A percentile compares a stretch with the other conserved stretches of the same genome.
These are phyloP conservation scores for Isurus oxyrinchus DNA, from an alignment of 2,113 vertebrate genomes.

Conservation along the genomic window DNA sequence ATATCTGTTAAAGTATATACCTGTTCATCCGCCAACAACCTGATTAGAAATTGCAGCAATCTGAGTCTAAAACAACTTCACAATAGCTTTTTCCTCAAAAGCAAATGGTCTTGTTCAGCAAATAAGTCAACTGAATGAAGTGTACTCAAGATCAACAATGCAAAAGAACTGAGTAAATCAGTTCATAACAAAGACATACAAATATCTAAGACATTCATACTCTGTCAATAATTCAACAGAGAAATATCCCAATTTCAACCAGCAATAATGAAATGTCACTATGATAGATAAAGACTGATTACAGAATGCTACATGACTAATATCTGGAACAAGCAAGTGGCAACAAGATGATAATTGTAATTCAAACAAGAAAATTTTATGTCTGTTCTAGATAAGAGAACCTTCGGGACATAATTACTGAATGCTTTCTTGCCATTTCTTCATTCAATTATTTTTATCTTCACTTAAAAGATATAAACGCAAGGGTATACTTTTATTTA, in stretches of 20 bases:
- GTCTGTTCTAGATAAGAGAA: background rate
- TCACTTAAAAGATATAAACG: background rate
- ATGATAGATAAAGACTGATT: background rate
- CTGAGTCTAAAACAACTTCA: background rate
- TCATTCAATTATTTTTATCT: background rate
- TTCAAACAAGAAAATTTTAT: background rate
- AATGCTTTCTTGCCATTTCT: background rate
- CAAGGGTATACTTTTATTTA: background rate
- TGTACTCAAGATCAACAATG: background rate
- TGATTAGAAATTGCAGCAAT: background rate
- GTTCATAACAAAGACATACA: background rate
- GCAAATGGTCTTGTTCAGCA: background rate
- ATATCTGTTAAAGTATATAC: background rate
- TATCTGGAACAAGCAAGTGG: background rate
- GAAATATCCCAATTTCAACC: background rate
- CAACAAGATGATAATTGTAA: background rate
- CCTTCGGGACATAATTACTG: background rate
- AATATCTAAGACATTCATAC: background rate
- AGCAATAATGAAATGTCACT: background rate
- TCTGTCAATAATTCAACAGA: background rate
- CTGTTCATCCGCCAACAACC: background rate
- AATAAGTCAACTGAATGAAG: background rate
- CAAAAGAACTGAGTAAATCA: background rate
- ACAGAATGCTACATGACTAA: background rate
- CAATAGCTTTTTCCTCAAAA: background rate